Evolutionary conservation across 1,140 invertebrate species (phyloP).

Genomic region (Magallana ariakensis): DNA sequence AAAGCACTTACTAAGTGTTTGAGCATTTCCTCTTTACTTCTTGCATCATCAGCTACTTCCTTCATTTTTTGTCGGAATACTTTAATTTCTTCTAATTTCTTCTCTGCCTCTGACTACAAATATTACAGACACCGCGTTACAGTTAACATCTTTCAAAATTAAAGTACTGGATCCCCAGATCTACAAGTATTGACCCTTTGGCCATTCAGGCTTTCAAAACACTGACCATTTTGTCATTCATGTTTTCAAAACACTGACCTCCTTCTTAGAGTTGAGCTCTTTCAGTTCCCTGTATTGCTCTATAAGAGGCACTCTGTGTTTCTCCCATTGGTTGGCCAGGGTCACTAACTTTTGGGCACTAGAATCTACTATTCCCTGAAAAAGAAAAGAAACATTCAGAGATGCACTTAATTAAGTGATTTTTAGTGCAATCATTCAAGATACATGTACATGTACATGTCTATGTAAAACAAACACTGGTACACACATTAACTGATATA

Average conservation of each 20-base stretch:
- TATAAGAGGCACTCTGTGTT: conserved; percentile 84
- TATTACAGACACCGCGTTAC: background rate
- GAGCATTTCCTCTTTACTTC: conserved; percentile 81
- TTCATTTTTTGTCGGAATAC: conserved; percentile 80
- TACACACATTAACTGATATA: too few species aligned
- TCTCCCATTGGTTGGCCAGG: conserved; percentile 86
- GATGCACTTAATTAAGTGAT: too few species aligned
- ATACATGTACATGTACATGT: too few species aligned
- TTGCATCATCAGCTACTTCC: conserved; percentile 81
- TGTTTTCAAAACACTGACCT: conserved; percentile 76
- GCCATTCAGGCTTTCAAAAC: too few species aligned
- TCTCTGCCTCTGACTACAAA: conserved; percentile 80
- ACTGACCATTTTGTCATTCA: conserved; percentile 74
- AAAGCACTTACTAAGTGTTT: conserved; percentile 78
- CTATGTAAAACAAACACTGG: too few species aligned
- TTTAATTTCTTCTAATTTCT: conserved; percentile 81
- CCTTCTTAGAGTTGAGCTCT: conserved; percentile 82
- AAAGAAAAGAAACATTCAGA: background rate
- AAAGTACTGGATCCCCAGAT: too few species aligned
- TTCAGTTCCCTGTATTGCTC: conserved; percentile 83
- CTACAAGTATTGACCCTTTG: too few species aligned
- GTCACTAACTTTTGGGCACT: conserved; percentile 83
- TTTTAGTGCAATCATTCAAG: too few species aligned
- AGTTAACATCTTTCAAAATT: too few species aligned
- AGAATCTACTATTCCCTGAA: conserved; percentile 82